A percentile compares a stretch with the other conserved stretches of the same genome.
Conservation (phyloP, 2,113 vertebrate genomes). For the Capreolus pygargus region DNA sequence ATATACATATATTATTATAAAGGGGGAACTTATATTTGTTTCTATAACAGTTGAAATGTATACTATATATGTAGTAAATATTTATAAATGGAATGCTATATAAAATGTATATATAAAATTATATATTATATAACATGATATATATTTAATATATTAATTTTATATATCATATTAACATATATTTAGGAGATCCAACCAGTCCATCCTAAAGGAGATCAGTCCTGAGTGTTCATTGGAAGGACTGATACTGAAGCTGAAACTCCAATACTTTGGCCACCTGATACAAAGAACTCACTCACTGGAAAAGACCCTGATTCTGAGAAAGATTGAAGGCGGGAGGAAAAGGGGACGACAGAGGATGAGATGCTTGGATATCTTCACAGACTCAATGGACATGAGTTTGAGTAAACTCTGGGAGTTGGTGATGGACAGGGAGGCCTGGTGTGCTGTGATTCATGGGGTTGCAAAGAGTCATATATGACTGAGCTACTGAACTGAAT, state of each 20-base stretch:
- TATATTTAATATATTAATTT: conserved; percentile 11
- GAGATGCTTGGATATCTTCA: background rate
- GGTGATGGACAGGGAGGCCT: background rate
- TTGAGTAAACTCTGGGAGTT: background rate
- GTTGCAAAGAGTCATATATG: background rate
- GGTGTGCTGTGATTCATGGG: background rate
- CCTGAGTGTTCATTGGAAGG: background rate
- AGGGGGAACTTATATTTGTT: background rate
- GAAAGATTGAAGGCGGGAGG: background rate
- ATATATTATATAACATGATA: background rate
- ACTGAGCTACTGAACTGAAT: background rate
- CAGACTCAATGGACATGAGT: background rate
- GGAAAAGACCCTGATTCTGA: background rate
- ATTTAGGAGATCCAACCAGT: background rate
- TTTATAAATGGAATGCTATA: background rate
- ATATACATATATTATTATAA: background rate
- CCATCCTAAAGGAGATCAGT: background rate
- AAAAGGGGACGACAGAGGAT: background rate
- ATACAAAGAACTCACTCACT: background rate
- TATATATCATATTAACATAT: background rate
- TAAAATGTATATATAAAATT: background rate
- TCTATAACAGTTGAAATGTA: background rate
- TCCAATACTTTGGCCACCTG: background rate
- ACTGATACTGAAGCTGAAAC: background rate
- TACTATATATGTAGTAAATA: background rate